phyloP scores from a whole-genome alignment of 2,113 vertebrate genomes.

The Recurvirostra avosetta region DNA sequence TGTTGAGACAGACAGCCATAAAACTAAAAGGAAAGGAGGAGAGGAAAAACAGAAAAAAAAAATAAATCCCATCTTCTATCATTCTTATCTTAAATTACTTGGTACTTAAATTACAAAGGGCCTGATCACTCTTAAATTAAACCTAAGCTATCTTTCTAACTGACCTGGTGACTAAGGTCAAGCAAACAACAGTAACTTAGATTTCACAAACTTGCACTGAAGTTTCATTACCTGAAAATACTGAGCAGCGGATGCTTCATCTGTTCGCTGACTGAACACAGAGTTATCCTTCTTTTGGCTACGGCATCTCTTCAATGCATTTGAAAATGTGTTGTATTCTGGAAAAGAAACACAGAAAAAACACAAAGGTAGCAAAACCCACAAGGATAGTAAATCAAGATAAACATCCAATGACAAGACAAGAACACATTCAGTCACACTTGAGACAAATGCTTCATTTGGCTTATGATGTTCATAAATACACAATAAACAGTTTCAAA shows the following conservation, averaged over 20 bases:
- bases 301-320: slow-evolving; percentile 27
- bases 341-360: not conserved
- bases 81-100: not conserved
- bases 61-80: not conserved
- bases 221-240: slow-evolving; percentile 73
- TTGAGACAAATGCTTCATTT: not conserved
- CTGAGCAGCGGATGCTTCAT: slow-evolving; percentile 57
- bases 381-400: not conserved
- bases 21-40: slow-evolving; percentile 66
- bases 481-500: not conserved
- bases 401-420: not conserved
- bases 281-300: slow-evolving; percentile 36
- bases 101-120: not conserved
- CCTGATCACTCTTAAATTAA: not conserved
- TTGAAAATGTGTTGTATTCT: slow-evolving; percentile 72
- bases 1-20: slow-evolving; percentile 79
- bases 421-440: not conserved
- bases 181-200: not conserved
- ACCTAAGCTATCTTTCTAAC: not conserved
- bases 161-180: not conserved
- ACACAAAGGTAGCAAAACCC: not conserved
- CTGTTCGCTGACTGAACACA: slow-evolving; percentile 52
- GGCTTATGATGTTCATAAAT: not conserved
- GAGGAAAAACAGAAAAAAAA: not conserved
- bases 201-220: not conserved